Evolutionary conservation across 2,888 invertebrate genomes (phyloP).

Genomic region (Blomia tropicalis): DNA sequence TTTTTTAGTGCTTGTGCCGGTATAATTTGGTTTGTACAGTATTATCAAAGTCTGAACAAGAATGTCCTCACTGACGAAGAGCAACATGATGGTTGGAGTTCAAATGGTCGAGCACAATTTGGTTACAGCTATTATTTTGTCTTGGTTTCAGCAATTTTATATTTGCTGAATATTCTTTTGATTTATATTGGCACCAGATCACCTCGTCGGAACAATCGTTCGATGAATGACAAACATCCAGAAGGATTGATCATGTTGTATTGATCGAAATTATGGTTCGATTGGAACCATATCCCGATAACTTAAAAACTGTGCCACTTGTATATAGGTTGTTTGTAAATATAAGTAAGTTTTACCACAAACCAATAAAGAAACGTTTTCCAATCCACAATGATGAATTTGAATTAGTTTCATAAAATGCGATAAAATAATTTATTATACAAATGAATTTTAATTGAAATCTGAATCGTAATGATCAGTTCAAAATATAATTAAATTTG

Average conservation of each 20-base stretch:
- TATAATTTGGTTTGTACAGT: constrained; percentile 67
- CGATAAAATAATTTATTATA: not conserved
- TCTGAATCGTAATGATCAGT: not conserved
- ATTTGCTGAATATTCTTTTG: constrained; percentile 54
- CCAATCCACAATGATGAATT: too few relatives aligned
- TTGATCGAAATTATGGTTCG: constrained; percentile 35
- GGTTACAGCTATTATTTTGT: constrained; percentile 80
- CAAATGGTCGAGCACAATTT: constrained; percentile 59
- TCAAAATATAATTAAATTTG: constrained; percentile 3
- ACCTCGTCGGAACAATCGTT: constrained; percentile 44
- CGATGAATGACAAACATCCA: constrained; percentile 42
- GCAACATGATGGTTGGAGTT: constrained; percentile 60
- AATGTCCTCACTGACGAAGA: constrained; percentile 69
- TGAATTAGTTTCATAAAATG: too few relatives aligned
- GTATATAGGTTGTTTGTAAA: not conserved
- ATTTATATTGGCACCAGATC: constrained; percentile 56
- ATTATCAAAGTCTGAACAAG: constrained; percentile 57
- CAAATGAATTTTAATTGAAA: not conserved
- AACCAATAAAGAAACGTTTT: too few relatives aligned
- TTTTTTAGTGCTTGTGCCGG: constrained; percentile 56
- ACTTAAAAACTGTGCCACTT: not conserved
- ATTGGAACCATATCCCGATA: too few relatives aligned
- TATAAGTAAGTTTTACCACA: not conserved
- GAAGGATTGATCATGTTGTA: constrained; percentile 66
- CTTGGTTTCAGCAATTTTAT: constrained; percentile 51